phyloP scores from a whole-genome alignment of 2,888 invertebrate species.

The Formica aserva region DNA sequence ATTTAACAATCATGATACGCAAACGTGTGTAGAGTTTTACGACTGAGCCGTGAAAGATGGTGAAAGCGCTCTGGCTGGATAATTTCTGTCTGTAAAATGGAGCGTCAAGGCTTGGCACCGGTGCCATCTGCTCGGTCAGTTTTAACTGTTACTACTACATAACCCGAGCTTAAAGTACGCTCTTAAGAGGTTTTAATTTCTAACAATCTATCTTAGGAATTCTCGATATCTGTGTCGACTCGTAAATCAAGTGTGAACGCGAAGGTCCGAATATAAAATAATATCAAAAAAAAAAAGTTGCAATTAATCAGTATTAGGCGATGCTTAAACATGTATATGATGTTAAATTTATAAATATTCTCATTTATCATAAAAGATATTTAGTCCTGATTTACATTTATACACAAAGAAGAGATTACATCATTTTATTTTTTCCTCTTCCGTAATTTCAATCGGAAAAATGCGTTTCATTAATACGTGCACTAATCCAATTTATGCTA shows the following conservation, averaged over 20 bases:
- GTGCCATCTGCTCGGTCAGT: constrained; percentile 27
- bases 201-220: not conserved
- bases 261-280: not conserved
- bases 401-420: not conserved
- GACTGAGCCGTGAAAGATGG: constrained; percentile 47
- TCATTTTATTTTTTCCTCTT: not conserved
- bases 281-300: not conserved
- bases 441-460: not conserved
- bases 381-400: not conserved
- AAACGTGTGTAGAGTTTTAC: constrained; percentile 43
- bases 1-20: constrained; percentile 52
- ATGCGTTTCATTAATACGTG: not conserved
- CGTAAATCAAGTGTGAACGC: not conserved
- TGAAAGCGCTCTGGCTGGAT: constrained; percentile 49
- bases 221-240: not conserved
- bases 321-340: no score
- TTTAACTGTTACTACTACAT: not conserved
- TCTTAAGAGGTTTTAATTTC: constrained; percentile 7
- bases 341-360: not conserved
- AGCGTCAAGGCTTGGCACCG: constrained; percentile 33
- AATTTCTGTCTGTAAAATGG: constrained; percentile 48
- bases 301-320: not conserved
- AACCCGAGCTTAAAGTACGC: not conserved
- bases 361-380: not conserved
- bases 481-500: not conserved